Evolutionary conservation across 2,888 invertebrate species (phyloP), one percentile per base, ranked within the genome.

Genomic region (Mermis nigrescens): DNA sequence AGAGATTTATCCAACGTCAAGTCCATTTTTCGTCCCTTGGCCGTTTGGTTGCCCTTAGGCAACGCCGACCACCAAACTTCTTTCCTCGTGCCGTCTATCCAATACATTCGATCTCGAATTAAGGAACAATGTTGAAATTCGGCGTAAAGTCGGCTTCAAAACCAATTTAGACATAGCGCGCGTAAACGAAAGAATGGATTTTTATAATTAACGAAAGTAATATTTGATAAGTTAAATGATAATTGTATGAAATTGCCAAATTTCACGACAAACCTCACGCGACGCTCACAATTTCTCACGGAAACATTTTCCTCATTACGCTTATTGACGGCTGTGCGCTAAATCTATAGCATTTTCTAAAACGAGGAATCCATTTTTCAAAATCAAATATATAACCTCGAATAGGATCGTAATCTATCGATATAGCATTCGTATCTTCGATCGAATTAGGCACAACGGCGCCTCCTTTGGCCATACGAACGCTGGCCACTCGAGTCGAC

Each of bases 371-470:
- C n/a, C n/a, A n/a, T n/a, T n/a, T n/a, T n/a, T n/a, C n/a, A n/a
- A n/a, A n/a, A n/a, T n/a, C n/a, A n/a, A n/a, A n/a, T n/a, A n/a
- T n/a, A n/a, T n/a, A n/a, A 62, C 71, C 67, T 46, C 64, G 62
- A 61, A 79, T 80, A 0, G 86, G 84, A 74, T 92, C 86, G 68
- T 86, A 87, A 74, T 94, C 95, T 57, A 98, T 77, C 0, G 89
- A 86, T 69, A 89, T 85, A 58, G 95, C 86, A 71, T 92, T 80
- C 1, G 62, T 61, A 0, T 63, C 64, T 52, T 64, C 51, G 12
- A 48, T n/a, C 3, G 48, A 29, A 12, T 46, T 79, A 53, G 92
- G 82, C 0, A 89, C 82, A 66, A 84, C 84, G 22, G 28, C 63
- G 72, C 62, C 72, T 71, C 46, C 70, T 68, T 27, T 68, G 63